Base-by-base conservation (phyloP, 2,113 vertebrate species). In the Pygathrix nemaeus region DNA sequence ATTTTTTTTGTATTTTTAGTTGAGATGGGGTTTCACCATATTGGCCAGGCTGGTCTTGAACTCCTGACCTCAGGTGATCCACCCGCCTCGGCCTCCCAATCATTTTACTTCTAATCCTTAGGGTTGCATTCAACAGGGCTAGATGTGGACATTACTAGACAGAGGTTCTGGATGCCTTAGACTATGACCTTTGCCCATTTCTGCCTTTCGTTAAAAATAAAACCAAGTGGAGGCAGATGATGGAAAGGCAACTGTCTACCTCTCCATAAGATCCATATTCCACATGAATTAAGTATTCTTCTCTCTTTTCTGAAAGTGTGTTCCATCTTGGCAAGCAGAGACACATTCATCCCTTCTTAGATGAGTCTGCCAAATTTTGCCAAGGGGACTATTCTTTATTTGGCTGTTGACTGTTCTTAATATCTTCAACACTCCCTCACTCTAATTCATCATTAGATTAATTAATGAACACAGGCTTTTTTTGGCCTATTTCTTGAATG, bases 191-290 rank as follows among this genome's bases (percentile, higher is more conserved):
- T 27, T 96, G 32, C 38, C 35, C 14, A 72, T 43, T n/a, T 87
- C 48, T 95, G 61, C 57, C n/a, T 88, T 96, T 90, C 17, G 57
- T n/a, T 30, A 90, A 32, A 84, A 85, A 79, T 50, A 61, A 93
- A 78, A 45, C 8, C 52, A 73, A 55, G 80, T 52, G 16, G 80
- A 96, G 30, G n/a, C 2, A 8, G 55, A 76, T 79, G 59, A 64
- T 32, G 73, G 21, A 96, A 90, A 59, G 30, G 16, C n/a, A 52
- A 64, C 21, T 72, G 13, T 78, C 23, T 93, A 8, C 8, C 8
- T 83, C 48, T 11, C 52, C 35, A 1, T 72, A 73, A 80, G 32
- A 70, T 76, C n/a, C 32, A 10, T 40, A 48, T 59, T 18, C 38
- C 70, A 70, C 32, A 45, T 30, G 27, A 43, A 16, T 88, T 73